These are phyloP conservation scores for Myotis yumanensis DNA, from an alignment of 2,113 vertebrate genomes.

Conservation along the genomic window DNA sequence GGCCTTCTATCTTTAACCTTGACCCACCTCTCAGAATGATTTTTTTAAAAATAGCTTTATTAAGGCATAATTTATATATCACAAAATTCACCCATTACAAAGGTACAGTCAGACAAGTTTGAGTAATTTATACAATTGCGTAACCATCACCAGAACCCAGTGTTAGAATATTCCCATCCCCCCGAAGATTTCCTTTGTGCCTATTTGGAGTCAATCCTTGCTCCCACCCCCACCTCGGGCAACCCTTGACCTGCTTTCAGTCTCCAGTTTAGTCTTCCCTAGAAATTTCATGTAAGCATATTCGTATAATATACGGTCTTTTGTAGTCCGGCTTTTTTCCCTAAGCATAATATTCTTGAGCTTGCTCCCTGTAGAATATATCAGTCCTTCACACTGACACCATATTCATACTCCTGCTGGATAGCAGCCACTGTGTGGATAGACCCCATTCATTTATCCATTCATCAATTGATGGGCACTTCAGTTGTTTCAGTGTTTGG, in stretches of 20 bases:
- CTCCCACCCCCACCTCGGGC: neutral
- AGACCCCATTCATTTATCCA: neutral
- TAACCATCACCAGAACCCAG: neutral
- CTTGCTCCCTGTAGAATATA: neutral
- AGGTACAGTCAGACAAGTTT: neutral
- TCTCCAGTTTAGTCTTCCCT: neutral
- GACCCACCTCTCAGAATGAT: neutral
- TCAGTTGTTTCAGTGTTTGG: neutral
- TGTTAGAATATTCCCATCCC: neutral
- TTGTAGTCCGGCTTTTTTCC: neutral
- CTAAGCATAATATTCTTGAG: neutral
- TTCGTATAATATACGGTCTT: neutral
- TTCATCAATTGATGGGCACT: neutral
- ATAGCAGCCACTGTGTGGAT: neutral
- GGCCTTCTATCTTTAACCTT: neutral
- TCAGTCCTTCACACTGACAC: neutral
- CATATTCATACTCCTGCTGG: neutral
- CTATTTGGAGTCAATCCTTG: neutral
- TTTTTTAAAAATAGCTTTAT: neutral
- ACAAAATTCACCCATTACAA: neutral
- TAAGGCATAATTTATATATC: neutral
- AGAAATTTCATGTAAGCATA: neutral
- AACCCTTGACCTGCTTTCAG: neutral
- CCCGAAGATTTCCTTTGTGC: neutral
- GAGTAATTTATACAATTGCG: neutral